Evolutionary conservation across 2,888 invertebrate genomes (phyloP).

Genomic region (Hyppa rectilinea): DNA sequence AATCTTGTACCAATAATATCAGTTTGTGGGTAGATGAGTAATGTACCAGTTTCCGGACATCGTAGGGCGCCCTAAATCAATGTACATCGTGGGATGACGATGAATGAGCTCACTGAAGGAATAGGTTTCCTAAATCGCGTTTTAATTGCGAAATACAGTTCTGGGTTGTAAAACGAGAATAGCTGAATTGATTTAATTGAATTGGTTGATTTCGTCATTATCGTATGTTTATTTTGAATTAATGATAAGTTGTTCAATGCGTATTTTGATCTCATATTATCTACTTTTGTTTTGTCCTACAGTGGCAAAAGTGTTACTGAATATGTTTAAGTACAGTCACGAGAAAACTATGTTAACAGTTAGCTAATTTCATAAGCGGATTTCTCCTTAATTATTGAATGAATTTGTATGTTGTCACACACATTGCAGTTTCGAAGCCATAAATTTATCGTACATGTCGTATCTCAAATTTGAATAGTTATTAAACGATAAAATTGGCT

Average conservation of each 20-base stretch:
- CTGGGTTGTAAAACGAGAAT: constrained; percentile 7
- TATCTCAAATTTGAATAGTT: too few relatives aligned
- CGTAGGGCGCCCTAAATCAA: constrained; percentile 60
- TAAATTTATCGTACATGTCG: too few relatives aligned
- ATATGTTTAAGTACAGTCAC: too few relatives aligned
- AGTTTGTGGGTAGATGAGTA: constrained; percentile 60
- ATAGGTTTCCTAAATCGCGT: constrained; percentile 10
- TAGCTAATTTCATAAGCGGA: too few relatives aligned
- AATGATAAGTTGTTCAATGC: background rate
- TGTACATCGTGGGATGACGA: constrained; percentile 51
- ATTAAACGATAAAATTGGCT: too few relatives aligned
- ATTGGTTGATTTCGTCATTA: background rate
- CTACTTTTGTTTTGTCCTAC: background rate
- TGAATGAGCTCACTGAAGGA: constrained; percentile 39
- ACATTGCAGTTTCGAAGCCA: too few relatives aligned
- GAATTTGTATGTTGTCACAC: too few relatives aligned
- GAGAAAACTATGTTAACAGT: too few relatives aligned
- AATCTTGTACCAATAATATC: constrained; percentile 43
- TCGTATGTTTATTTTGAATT: background rate
- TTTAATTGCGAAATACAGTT: constrained; percentile 33
- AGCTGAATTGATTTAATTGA: background rate
- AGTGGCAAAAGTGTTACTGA: background rate
- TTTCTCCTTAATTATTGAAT: too few relatives aligned
- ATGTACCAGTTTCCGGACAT: constrained; percentile 51
- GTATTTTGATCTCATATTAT: background rate